phyloP scores from a whole-genome alignment of 1,140 invertebrate species.

The Holcopasites calliopsidis region DNA sequence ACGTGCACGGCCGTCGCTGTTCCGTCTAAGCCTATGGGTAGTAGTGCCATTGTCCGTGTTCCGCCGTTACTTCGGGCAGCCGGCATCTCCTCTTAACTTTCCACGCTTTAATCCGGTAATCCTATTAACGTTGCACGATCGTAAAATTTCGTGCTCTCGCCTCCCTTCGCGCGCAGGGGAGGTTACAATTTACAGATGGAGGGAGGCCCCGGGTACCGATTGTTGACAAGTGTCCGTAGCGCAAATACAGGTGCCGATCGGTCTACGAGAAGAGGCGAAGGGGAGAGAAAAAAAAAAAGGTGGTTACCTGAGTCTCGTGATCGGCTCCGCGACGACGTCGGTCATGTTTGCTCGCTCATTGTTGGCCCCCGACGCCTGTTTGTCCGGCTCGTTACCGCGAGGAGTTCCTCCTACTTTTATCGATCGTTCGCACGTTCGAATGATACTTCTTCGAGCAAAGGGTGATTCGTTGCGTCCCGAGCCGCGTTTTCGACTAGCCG shows the following conservation, averaged over 20 bases:
- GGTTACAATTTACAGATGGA: constrained; percentile 26
- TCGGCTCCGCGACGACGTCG: constrained; percentile 32
- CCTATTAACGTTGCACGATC: constrained; percentile 60
- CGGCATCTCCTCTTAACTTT: constrained; percentile 46
- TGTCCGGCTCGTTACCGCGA: constrained; percentile 45
- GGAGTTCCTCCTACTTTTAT: constrained; percentile 28
- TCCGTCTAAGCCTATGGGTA: no score
- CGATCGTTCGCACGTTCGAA: constrained; percentile 12
- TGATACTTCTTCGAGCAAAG: constrained; percentile 8
- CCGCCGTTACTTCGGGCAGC: background rate
- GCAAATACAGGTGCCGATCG: constrained; percentile 64
- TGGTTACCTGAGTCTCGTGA: constrained; percentile 37
- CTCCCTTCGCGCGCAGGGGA: no score
- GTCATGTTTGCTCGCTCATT: constrained; percentile 50
- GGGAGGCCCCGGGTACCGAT: constrained; percentile 34
- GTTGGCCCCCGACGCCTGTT: constrained; percentile 38
- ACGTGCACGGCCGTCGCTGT: background rate
- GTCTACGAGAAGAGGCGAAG: background rate
- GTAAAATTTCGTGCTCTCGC: constrained; percentile 54
- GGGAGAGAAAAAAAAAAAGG: background rate
- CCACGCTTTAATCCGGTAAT: constrained; percentile 62
- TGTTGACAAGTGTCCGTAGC: constrained; percentile 52
- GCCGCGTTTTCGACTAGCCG: no score
- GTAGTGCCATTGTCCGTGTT: background rate
- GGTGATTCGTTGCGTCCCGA: background rate